Conservation (phyloP, 2,797 vertebrate species). For the Anableps anableps region DNA sequence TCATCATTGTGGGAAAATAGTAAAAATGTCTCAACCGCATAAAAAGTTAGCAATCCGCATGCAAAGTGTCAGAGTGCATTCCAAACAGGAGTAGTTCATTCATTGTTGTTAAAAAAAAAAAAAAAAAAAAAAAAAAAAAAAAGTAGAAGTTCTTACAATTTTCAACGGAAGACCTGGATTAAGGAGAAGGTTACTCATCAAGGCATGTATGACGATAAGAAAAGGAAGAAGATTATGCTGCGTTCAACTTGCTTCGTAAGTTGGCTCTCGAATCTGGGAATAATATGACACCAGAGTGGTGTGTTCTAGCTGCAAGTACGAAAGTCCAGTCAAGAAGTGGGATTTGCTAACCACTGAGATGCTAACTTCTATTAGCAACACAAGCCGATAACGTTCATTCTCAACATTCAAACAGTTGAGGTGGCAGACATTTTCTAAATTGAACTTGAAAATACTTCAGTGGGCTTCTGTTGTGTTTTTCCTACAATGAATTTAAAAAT, state of each 20-base stretch:
- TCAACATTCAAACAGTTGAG: not conserved
- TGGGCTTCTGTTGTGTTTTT: not conserved
- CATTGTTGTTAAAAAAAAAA: conserved; percentile 20
- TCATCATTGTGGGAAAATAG: conserved; percentile 23
- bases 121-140: conserved; percentile 19
- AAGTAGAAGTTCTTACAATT: conserved; percentile 46
- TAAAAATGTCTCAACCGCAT: conserved; percentile 43
- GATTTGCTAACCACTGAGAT: not conserved
- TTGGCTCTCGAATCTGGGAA: not conserved
- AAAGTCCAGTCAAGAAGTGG: not conserved
- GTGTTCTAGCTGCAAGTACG: not conserved
- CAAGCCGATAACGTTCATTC: not conserved
- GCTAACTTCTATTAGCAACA: not conserved
- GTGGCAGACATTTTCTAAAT: not conserved
- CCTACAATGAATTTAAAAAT: not conserved
- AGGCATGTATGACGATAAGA: conserved; percentile 6
- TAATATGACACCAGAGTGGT: not conserved
- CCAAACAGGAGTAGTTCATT: not conserved
- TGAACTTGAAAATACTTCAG: not conserved
- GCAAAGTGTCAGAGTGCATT: conserved; percentile 67
- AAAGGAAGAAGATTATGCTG: not conserved
- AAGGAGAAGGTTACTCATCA: not conserved
- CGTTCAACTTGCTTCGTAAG: not conserved
- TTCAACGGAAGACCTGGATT: conserved; percentile 69
- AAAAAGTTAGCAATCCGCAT: conserved; percentile 46